A percentile compares a stretch with the other conserved stretches of the same genome.
These are phyloP conservation scores for Sthenelais limicola DNA, from an alignment of 2,888 invertebrate genomes.

Conservation along the genomic window DNA sequence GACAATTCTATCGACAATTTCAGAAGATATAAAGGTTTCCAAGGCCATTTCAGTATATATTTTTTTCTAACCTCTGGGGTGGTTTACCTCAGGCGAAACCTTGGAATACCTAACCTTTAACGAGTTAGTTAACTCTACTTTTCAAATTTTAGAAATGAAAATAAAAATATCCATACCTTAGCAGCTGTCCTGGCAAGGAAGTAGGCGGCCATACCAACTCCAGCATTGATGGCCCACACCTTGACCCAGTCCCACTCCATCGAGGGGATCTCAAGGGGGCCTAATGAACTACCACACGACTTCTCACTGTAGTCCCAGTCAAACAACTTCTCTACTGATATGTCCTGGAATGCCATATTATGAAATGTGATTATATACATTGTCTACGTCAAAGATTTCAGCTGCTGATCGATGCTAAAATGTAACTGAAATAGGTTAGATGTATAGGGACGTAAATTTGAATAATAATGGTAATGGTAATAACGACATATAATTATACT, in stretches of 20 bases:
- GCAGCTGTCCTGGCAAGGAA: slow-evolving; percentile 96
- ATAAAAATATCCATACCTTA: slow-evolving; percentile 79
- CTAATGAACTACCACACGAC: neutral
- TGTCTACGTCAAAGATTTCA: neutral
- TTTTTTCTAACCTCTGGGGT: no score
- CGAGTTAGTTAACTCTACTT: no score
- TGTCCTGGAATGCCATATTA: neutral
- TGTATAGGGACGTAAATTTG: no score
- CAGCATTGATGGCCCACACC: slow-evolving; percentile 78
- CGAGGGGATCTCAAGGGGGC: neutral
- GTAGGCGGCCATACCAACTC: slow-evolving; percentile 89
- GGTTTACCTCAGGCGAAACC: no score
- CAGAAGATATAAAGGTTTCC: neutral
- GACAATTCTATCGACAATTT: neutral
- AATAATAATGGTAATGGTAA: no score
- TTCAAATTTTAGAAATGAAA: no score
- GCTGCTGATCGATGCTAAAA: no score
- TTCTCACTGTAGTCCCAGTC: slow-evolving; percentile 16
- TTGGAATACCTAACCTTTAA: no score
- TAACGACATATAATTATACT: no score
- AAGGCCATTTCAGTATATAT: neutral
- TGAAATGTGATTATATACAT: neutral
- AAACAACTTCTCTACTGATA: slow-evolving; percentile 4
- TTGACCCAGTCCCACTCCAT: slow-evolving; percentile 36
- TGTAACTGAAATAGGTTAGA: no score